These are phyloP conservation scores for Catocala nupta DNA, from an alignment of 2,888 invertebrate species.

Conservation along the genomic window DNA sequence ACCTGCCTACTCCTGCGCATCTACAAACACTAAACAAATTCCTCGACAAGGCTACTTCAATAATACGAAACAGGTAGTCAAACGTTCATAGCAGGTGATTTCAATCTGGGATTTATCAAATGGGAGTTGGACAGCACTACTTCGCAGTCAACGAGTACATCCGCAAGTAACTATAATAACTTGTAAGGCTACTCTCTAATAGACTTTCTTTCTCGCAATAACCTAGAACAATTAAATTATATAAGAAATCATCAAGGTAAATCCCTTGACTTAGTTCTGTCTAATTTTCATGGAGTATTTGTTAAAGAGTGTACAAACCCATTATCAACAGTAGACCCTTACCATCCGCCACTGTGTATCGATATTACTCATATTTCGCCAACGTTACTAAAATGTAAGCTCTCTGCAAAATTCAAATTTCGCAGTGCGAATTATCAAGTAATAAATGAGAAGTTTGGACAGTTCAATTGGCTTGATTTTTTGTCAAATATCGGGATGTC, in stretches of 20 bases:
- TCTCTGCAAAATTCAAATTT: neutral
- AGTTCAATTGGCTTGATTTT: neutral
- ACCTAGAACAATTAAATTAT: neutral
- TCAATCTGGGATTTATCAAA: neutral
- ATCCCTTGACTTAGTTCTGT: slow-evolving; percentile 3
- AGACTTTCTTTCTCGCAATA: slow-evolving; percentile 5
- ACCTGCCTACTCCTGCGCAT: neutral
- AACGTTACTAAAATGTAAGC: neutral
- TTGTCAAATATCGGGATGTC: neutral
- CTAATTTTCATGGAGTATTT: too few relatives aligned
- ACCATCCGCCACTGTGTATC: too few relatives aligned
- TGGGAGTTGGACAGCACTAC: neutral
- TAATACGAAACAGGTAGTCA: neutral
- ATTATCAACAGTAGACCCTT: too few relatives aligned
- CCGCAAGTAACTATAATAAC: neutral
- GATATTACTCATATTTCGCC: too few relatives aligned
- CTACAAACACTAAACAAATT: neutral
- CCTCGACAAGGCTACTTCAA: neutral
- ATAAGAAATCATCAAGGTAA: slow-evolving; percentile 1
- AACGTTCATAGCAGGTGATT: neutral
- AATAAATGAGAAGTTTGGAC: neutral
- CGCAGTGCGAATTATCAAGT: neutral
- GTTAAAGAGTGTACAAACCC: too few relatives aligned
- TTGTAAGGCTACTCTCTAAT: slow-evolving; percentile 5
- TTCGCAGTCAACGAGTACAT: neutral